Base-by-base conservation (phyloP, 2,888 invertebrate genomes). In the Meandrusa payeni region DNA sequence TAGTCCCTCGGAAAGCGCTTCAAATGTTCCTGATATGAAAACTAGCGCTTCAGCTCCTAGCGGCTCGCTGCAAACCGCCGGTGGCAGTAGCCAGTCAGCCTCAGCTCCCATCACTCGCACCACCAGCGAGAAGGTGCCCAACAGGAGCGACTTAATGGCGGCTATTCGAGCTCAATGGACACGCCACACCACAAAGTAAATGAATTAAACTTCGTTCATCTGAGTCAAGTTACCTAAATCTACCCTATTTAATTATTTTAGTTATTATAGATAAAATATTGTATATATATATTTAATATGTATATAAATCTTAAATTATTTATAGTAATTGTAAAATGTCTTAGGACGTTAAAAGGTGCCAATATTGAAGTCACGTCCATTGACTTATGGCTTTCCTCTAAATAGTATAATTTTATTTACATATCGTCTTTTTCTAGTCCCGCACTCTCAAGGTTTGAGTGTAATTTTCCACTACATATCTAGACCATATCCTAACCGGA, bases 41-140 rank as follows among this genome's bases (percentile, higher is more conserved):
- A 54, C 66, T 1, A 66, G 75, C 17, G 57, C 50, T 10, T 57
- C 51, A 0, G 69, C 50, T 10, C 58, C 52, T 0, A 69, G 90
- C 5, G 89, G 90, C 23, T 28, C 39, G 2, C 73, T 93, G 11
- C 88, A 90, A 44, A 89, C 93, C 20, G 89, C 77, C 50, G 85
- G 61, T 52, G 63, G 59, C 0, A 85, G 57, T 48, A 81, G 47
- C 63, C 81, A 61, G 5, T 91, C 91, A 19, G 90, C 91, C 11
- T 89, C 91, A 1, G 89, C 91, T 2, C 90, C 91, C 28, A 94
- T 94, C 51, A 92, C 92, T 0, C 89, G 96, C 54, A 93, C 94
- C 32, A 95, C 95, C 17, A 95, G 95, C 77, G 96, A 95, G 64
- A 94, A 94, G 72, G 93, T 95, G 47, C 95, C 95, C 2, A 93